phyloP scores from a whole-genome alignment of 2,113 vertebrate genomes.

The Ciconia maguari region DNA sequence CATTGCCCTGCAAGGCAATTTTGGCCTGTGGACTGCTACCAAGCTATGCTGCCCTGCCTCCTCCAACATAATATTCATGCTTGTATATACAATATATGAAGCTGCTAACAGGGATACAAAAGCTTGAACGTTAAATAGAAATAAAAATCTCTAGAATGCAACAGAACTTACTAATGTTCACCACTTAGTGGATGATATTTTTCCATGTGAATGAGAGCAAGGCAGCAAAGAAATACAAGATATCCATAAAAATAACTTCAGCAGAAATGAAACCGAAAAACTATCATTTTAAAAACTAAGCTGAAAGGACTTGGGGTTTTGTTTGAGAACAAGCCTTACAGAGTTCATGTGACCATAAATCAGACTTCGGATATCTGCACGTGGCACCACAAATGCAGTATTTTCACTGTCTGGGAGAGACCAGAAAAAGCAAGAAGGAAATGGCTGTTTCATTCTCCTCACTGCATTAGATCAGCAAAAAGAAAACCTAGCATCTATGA shows the following conservation, averaged over 20 bases:
- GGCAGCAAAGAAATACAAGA: neutral
- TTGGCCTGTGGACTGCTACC: neutral
- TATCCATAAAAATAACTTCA: neutral
- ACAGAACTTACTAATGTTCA: neutral
- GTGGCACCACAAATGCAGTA: neutral
- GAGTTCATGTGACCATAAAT: neutral
- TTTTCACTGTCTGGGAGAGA: neutral
- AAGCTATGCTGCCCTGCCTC: neutral
- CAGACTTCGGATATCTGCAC: neutral
- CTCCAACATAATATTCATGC: neutral
- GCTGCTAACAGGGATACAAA: neutral
- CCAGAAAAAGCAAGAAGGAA: neutral
- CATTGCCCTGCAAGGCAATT: neutral
- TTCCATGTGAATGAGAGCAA: neutral
- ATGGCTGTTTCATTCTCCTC: neutral
- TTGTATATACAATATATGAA: neutral
- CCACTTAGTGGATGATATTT: neutral
- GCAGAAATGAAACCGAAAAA: neutral
- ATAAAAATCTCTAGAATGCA: neutral
- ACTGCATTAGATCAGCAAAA: neutral
- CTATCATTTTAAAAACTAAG: neutral
- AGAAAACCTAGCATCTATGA: neutral
- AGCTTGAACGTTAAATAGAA: neutral
- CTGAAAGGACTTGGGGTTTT: neutral
- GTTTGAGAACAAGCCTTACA: neutral